phyloP scores from a whole-genome alignment of 2,797 vertebrate species.

The Xenopus petersii region DNA sequence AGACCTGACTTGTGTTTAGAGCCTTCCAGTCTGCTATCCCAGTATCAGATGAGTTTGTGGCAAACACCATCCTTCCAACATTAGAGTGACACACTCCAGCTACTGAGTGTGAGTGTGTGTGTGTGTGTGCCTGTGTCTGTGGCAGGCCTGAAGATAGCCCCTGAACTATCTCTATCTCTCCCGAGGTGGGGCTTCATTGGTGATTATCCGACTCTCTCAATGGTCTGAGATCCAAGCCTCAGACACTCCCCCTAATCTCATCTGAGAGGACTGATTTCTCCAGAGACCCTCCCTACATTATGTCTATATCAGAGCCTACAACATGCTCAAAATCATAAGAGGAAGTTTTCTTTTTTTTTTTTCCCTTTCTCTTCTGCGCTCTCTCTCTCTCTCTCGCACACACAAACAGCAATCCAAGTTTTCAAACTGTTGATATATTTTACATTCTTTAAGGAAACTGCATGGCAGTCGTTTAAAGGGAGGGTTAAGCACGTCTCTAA shows the following conservation, averaged over 20 bases:
- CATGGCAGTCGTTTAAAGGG: neutral
- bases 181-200: conserved; percentile 44
- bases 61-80: conserved; percentile 35
- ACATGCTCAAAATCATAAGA: conserved; percentile 41
- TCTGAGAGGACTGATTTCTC: conserved; percentile 17
- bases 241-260: conserved; percentile 49
- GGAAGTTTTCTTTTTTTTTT: conserved; percentile 26
- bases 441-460: conserved; percentile 23
- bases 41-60: conserved; percentile 25
- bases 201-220: conserved; percentile 46
- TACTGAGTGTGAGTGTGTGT: conserved; percentile 8
- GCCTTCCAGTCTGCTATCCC: conserved; percentile 31
- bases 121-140: conserved; percentile 8
- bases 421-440: conserved; percentile 38
- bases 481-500: neutral
- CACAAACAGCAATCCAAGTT: conserved; percentile 27
- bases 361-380: too few species aligned
- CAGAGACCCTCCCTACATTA: conserved; percentile 35
- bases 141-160: conserved; percentile 11
- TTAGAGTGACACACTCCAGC: conserved; percentile 10
- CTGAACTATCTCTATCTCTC: conserved; percentile 42
- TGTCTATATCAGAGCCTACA: conserved; percentile 31
- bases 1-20: conserved; percentile 42
- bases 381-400: conserved; percentile 1
- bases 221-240: conserved; percentile 33